phyloP scores from a whole-genome alignment of 2,113 vertebrate genomes.

The Pangasianodon hypophthalmus region DNA sequence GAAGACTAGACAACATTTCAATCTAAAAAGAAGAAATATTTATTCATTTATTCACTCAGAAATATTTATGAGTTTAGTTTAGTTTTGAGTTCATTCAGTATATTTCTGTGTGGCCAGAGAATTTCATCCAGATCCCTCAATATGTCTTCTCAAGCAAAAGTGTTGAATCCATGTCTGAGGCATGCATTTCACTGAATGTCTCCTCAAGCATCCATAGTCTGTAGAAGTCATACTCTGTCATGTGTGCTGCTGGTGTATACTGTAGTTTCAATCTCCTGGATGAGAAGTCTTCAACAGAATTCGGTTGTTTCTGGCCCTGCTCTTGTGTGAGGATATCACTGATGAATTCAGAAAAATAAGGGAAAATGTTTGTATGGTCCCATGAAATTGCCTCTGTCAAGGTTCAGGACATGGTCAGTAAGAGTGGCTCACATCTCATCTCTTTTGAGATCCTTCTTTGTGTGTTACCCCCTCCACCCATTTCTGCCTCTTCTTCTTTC shows the following conservation, averaged over 20 bases:
- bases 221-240: background rate
- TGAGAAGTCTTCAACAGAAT: background rate
- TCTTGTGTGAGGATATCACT: background rate
- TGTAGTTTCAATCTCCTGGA: background rate
- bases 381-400: background rate
- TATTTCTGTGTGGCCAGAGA: background rate
- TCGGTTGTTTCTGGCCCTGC: background rate
- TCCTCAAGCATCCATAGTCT: background rate
- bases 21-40: background rate
- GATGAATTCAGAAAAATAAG: background rate
- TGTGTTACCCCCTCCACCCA: constrained; percentile 1
- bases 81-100: background rate
- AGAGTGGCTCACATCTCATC: background rate
- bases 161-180: background rate
- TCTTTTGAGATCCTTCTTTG: constrained; percentile 7
- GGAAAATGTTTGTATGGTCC: background rate
- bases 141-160: background rate
- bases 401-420: constrained; percentile 18
- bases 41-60: no score
- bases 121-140: background rate
- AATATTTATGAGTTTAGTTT: background rate
- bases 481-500: background rate
- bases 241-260: background rate
- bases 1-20: background rate
- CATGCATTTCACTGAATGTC: background rate